Conservation (phyloP, 2,113 vertebrate species). For the Panthera tigris region DNA sequence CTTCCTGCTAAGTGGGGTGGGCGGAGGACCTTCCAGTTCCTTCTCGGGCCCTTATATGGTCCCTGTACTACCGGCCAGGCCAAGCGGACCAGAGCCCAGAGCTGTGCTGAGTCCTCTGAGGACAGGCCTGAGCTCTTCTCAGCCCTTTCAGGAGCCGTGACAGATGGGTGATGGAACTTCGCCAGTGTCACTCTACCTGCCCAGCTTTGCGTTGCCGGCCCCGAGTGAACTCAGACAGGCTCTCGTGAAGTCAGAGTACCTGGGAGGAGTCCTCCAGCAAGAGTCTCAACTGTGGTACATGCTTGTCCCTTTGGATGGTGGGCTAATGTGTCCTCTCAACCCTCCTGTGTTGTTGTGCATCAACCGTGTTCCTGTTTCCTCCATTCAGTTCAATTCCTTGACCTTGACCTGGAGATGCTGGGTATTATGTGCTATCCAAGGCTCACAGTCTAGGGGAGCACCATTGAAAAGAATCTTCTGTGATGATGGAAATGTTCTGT, state of each 20-base stretch:
- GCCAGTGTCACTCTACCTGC: background rate
- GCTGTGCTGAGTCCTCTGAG: background rate
- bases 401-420: background rate
- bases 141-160: background rate
- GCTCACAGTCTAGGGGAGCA: background rate
- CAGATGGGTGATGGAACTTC: background rate
- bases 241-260: background rate
- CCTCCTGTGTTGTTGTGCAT: background rate
- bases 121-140: background rate
- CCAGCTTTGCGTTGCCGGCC: background rate
- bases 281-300: background rate
- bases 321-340: background rate
- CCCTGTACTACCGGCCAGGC: background rate
- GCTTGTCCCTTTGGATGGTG: background rate
- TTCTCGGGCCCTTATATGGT: background rate
- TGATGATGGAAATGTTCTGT: background rate
- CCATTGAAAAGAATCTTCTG: background rate
- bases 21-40: background rate
- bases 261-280: background rate
- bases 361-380: background rate
- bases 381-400: background rate
- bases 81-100: background rate
- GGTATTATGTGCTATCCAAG: background rate
- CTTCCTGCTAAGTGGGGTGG: background rate
- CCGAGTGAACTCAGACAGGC: background rate